These are phyloP conservation scores for Chelmon rostratus DNA, from an alignment of 2,797 vertebrate species.

Conservation along the genomic window DNA sequence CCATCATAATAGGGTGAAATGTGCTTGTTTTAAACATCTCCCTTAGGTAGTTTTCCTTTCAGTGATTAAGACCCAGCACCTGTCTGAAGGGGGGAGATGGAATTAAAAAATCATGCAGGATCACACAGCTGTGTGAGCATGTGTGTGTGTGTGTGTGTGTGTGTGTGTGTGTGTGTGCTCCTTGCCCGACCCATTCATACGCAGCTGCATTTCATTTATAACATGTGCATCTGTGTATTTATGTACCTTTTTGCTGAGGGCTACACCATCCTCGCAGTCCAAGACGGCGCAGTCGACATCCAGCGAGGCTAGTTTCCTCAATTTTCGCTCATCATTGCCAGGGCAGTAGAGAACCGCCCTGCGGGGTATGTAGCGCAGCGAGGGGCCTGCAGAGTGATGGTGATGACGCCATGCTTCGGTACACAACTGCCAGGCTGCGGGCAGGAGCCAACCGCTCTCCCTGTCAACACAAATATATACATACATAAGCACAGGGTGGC, in stretches of 20 bases:
- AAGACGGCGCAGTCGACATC: slow-evolving; percentile 94
- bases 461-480: slow-evolving; percentile 76
- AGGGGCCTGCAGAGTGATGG: slow-evolving; percentile 78
- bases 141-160: slow-evolving; percentile 10
- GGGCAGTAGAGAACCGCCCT: slow-evolving; percentile 96
- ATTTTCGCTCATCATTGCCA: slow-evolving; percentile 95
- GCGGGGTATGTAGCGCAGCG: slow-evolving; percentile 91
- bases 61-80: slow-evolving; percentile 83
- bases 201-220: slow-evolving; percentile 31
- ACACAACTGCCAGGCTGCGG: slow-evolving; percentile 66
- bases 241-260: slow-evolving; percentile 94
- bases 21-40: slow-evolving; percentile 85
- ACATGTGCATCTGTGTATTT: slow-evolving; percentile 38
- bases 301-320: slow-evolving; percentile 92
- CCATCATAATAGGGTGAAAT: slow-evolving; percentile 83
- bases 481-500: slow-evolving; percentile 45
- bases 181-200: background rate
- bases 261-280: slow-evolving; percentile 99
- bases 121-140: slow-evolving; percentile 46
- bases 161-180: slow-evolving; percentile 19
- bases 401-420: slow-evolving; percentile 67
- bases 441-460: slow-evolving; percentile 60
- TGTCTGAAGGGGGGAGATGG: slow-evolving; percentile 70
- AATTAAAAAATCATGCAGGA: slow-evolving; percentile 58
- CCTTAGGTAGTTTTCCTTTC: slow-evolving; percentile 85